These are phyloP conservation scores for Noctua pronuba DNA, from an alignment of 2,888 invertebrate species.

Conservation along the genomic window DNA sequence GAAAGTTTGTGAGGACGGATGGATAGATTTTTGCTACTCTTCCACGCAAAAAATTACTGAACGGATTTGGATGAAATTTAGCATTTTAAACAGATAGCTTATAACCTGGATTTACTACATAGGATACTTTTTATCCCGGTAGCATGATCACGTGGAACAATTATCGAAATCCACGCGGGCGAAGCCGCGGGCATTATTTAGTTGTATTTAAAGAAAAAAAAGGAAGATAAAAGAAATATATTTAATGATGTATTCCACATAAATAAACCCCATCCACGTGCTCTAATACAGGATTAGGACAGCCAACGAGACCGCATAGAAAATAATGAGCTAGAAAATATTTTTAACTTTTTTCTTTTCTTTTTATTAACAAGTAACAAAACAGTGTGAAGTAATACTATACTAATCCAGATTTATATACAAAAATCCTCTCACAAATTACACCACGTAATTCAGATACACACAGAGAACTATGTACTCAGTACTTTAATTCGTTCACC, in stretches of 20 bases:
- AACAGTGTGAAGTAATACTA: background rate
- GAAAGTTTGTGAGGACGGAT: no score
- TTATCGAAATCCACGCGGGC: no score
- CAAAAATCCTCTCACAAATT: conserved; percentile 1
- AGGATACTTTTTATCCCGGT: no score
- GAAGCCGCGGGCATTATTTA: no score
- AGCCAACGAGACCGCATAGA: background rate
- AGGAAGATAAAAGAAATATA: background rate
- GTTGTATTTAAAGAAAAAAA: background rate
- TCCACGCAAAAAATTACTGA: no score
- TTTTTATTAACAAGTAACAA: background rate
- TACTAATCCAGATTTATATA: conserved; percentile 1
- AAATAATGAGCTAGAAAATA: background rate
- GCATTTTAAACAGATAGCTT: no score
- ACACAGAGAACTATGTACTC: conserved; percentile 19
- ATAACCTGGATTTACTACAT: no score
- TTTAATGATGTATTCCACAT: background rate
- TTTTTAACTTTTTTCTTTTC: no score
- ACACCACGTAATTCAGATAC: conserved; percentile 26
- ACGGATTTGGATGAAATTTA: no score
- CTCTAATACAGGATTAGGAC: background rate
- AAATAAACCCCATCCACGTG: background rate
- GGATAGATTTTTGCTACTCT: no score
- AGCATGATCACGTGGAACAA: no score
- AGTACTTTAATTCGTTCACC: conserved; percentile 53